Percentiles rank a stretch among this genome's conserved stretches.
Conservation (phyloP, 2,888 invertebrate species). For the Hyposoter dolosus region DNA sequence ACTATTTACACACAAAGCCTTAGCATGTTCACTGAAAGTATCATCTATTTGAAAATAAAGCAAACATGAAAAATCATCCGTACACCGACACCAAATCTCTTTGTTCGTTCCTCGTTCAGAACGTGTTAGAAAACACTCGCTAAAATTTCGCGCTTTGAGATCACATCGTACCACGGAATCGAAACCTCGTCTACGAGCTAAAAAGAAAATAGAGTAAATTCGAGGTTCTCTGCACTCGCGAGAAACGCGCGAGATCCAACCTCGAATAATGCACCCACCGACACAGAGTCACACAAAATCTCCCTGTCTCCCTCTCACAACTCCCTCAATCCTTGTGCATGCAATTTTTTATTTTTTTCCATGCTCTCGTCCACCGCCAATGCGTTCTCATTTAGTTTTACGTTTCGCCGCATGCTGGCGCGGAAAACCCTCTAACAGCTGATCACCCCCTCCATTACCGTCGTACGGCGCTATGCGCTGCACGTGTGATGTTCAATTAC, state of each 20-base stretch:
- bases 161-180: conserved; percentile 53
- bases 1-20: background rate
- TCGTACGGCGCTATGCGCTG: background rate
- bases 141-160: conserved; percentile 1
- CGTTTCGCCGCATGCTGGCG: conserved; percentile 47
- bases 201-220: background rate
- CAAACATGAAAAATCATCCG: background rate
- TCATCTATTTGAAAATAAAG: background rate
- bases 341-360: conserved; percentile 19
- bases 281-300: background rate
- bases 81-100: conserved; percentile 1
- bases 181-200: conserved; percentile 11
- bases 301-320: background rate
- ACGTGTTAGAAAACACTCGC: conserved; percentile 14
- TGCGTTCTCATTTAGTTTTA: conserved; percentile 21
- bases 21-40: conserved; percentile 11
- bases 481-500: conserved; percentile 3
- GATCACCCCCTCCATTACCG: conserved; percentile 8
- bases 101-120: conserved; percentile 5
- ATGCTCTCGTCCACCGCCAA: conserved; percentile 18
- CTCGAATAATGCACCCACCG: conserved; percentile 47
- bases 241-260: conserved; percentile 52
- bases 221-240: conserved; percentile 15
- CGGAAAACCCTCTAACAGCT: conserved; percentile 22
- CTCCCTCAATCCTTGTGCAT: conserved; percentile 48